Conservation (phyloP, 2,888 invertebrate genomes). For the Diaphora mendica region DNA sequence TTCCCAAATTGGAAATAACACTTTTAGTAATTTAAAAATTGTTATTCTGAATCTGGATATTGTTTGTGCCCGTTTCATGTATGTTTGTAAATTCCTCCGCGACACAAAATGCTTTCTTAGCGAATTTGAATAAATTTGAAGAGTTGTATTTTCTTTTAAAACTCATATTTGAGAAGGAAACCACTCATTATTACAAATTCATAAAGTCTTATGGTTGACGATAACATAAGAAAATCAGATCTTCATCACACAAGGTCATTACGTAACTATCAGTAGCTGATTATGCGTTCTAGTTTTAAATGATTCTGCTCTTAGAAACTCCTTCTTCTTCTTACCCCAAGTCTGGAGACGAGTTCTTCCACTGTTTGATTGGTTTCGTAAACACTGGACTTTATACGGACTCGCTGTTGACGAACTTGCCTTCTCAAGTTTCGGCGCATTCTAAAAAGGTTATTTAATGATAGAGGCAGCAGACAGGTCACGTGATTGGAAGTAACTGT, state of each 20-base stretch:
- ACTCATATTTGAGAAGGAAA: not conserved
- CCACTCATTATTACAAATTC: not conserved
- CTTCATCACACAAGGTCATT: not conserved
- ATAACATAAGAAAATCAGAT: not conserved
- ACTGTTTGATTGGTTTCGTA: slow-evolving; percentile 2
- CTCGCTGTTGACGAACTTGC: slow-evolving; percentile 12
- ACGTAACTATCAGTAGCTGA: not conserved
- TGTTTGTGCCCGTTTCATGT: no score
- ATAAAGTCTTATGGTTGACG: not conserved
- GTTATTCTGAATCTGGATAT: no score
- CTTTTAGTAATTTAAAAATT: no score
- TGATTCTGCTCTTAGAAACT: not conserved
- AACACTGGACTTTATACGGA: not conserved
- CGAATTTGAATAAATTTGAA: no score
- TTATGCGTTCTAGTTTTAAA: not conserved
- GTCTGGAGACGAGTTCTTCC: not conserved
- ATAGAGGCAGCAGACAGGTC: not conserved
- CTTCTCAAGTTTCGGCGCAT: not conserved
- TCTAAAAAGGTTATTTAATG: not conserved
- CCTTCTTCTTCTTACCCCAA: slow-evolving; percentile 11
- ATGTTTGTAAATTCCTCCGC: no score
- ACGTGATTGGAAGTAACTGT: not conserved
- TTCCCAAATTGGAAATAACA: no score
- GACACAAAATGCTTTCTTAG: no score
- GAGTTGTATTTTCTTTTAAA: no score